Evolutionary conservation across 2,113 vertebrate genomes (phyloP), one percentile per base, ranked within the genome.

Genomic region (Alectura lathami): DNA sequence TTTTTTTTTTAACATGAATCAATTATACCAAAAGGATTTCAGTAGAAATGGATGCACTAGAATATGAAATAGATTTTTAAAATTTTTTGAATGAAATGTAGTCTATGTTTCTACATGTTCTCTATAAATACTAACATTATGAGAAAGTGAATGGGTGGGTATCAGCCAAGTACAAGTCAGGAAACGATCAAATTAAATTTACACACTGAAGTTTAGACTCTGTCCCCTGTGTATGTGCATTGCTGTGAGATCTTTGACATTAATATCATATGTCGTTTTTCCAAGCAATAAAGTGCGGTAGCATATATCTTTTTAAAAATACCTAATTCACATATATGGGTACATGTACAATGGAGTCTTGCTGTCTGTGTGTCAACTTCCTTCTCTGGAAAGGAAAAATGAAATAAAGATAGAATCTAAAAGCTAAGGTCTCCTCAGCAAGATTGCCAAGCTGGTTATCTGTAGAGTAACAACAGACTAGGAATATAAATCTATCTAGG

Each of bases 171-270:
- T 12, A 63, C 14, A 79, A 86, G 45, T 50, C 75, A 93, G 79
- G 85, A 94, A 96, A 90, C 17, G 3, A 70, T 59, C 59, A 83
- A 77, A 83, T 90, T 86, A 88, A 85, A 30, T 94, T 93, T 94
- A 75, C 54, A 68, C 77, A 91, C 68, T 4, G 2, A 89, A 86
- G 75, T 36, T 57, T 66, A 69, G 22, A 43, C 50, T 85, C 29
- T 69, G 40, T 82, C 69, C 66, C 69, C 78, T 79, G 57, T 54
- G 67, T 48, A 36, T 0, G 0, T 20, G 30, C 50, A 73, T 26
- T 85, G 48, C 48, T 86, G 60, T 74, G 64, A 87, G 67, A 83
- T 80, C 72, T 93, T 85, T 91, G 43, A 80, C 89, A 62, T 32
- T 36, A 40, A 15, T 72, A 89, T 89, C 80, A 47, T 7, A 50